phyloP scores from a whole-genome alignment of 2,797 vertebrate species.

The Yasuhikotakia modesta region DNA sequence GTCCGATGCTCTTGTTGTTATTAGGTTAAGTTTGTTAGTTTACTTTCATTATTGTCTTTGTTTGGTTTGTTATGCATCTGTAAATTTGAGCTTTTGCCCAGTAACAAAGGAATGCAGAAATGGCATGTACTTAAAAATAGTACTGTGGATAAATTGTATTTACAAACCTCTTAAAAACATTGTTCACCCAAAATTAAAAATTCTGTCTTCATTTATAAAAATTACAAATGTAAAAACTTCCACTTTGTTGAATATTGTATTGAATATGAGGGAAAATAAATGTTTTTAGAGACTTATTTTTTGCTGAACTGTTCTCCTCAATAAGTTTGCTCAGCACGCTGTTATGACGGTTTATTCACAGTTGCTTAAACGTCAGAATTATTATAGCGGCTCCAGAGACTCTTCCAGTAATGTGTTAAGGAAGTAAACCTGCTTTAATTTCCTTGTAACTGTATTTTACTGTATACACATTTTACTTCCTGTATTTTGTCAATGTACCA shows the following conservation, averaged over 20 bases:
- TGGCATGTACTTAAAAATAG: neutral
- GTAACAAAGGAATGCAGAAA: neutral
- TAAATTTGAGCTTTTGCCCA: neutral
- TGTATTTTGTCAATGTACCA: no score
- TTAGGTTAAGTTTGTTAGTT: constrained; percentile 25
- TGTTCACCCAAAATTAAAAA: neutral
- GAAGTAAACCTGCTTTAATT: neutral
- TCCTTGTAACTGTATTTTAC: neutral
- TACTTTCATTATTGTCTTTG: constrained; percentile 7
- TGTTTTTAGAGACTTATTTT: no score
- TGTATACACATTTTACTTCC: neutral
- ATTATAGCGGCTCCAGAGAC: neutral
- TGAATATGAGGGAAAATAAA: neutral
- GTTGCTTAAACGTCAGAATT: no score
- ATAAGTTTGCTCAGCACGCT: neutral
- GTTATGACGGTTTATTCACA: neutral
- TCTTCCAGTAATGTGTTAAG: neutral
- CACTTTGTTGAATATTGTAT: neutral
- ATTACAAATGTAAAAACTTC: no score
- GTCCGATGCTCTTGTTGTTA: neutral
- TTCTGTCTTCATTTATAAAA: neutral
- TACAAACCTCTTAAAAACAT: neutral
- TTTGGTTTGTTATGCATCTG: constrained; percentile 1
- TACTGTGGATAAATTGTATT: neutral
- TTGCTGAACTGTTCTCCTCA: neutral